Evolutionary conservation across 2,797 vertebrate species (phyloP).

Genomic region (Darevskia nairensis): DNA sequence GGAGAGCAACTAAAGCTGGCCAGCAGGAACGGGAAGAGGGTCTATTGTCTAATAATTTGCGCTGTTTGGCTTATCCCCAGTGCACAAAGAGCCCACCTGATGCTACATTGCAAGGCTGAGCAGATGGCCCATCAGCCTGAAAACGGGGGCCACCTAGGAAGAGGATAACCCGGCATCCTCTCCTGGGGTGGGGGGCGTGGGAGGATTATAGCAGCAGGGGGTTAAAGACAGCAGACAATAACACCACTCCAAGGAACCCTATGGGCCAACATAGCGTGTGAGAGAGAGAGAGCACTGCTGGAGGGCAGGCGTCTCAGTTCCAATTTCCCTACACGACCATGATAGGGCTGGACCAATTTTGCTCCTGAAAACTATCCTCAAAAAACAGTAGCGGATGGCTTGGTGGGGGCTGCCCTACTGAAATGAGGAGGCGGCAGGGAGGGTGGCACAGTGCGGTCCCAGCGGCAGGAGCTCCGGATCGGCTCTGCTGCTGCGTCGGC

Average conservation of each 20-base stretch:
- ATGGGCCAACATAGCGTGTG: background rate
- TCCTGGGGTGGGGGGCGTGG: background rate
- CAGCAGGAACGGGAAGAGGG: background rate
- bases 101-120: background rate
- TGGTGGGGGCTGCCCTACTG: too few relatives aligned
- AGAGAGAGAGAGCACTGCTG: slow-evolving; percentile 28
- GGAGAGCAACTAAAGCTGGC: background rate
- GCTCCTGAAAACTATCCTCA: background rate
- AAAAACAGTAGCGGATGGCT: too few relatives aligned
- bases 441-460: too few relatives aligned
- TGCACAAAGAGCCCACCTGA: background rate
- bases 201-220: slow-evolving; percentile 22
- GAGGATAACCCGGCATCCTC: slow-evolving; percentile 1
- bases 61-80: background rate
- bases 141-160: slow-evolving; percentile 16
- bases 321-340: background rate
- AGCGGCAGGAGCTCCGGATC: too few relatives aligned
- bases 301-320: slow-evolving; percentile 4
- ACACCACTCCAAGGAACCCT: slow-evolving; percentile 4
- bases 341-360: background rate
- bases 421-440: too few relatives aligned
- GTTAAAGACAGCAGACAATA: slow-evolving; percentile 40
- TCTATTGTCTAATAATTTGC: background rate
- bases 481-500: too few relatives aligned
- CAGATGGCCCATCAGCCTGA: slow-evolving; percentile 30